phyloP scores from a whole-genome alignment of 2,797 vertebrate genomes.

The Anguilla anguilla region DNA sequence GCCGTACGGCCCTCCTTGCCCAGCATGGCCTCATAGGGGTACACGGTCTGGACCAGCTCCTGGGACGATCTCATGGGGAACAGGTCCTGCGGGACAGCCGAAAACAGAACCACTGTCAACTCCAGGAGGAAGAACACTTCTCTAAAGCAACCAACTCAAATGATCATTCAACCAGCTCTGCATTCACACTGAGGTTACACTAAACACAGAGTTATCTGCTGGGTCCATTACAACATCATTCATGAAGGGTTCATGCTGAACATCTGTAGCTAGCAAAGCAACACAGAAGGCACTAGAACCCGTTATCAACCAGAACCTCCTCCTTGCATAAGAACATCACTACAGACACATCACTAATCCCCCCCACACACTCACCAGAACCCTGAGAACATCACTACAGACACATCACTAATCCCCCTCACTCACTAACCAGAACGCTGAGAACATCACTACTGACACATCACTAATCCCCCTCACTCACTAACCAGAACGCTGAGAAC shows the following conservation, averaged over 20 bases:
- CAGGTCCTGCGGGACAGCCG: slow-evolving; percentile 71
- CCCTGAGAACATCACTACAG: no score
- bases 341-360: no score
- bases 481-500: background rate
- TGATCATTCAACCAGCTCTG: background rate
- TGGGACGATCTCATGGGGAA: slow-evolving; percentile 87
- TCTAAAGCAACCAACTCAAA: background rate
- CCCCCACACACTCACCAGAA: no score
- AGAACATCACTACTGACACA: no score
- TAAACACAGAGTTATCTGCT: no score
- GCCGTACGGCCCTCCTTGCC: slow-evolving; percentile 86
- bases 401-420: no score
- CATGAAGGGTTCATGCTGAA: background rate
- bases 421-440: no score
- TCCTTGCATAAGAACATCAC: background rate
- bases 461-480: no score
- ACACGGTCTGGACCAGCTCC: slow-evolving; percentile 82
- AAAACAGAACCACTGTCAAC: slow-evolving; percentile 12
- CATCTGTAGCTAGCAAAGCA: background rate
- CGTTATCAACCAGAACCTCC: background rate
- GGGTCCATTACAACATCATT: background rate
- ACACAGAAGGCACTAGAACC: background rate
- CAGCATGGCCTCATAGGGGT: slow-evolving; percentile 85
- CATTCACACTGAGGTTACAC: no score
- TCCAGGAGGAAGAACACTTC: background rate